These are phyloP conservation scores for Sphaerodactylus townsendi DNA, from an alignment of 2,113 vertebrate species.

Conservation along the genomic window DNA sequence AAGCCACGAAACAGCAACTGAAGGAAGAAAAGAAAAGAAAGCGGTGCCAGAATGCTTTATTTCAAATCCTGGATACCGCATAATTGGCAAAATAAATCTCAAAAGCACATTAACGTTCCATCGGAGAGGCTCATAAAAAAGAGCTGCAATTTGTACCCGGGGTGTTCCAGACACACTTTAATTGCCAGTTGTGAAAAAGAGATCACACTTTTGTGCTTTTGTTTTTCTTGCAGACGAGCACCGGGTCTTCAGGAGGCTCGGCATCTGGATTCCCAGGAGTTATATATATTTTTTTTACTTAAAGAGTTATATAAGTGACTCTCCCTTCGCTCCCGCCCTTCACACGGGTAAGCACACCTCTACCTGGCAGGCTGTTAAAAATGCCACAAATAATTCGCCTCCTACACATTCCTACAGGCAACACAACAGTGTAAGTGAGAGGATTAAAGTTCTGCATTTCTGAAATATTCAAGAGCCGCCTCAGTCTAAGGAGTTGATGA, in stretches of 20 bases:
- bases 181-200: slow-evolving; percentile 3
- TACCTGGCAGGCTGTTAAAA: background rate
- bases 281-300: background rate
- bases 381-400: background rate
- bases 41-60: background rate
- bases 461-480: background rate
- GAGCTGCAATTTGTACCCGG: accelerated
- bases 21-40: background rate
- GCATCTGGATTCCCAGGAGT: background rate
- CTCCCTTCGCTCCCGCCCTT: background rate
- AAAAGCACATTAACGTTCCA: background rate
- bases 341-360: background rate
- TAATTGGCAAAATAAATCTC: slow-evolving; percentile 6
- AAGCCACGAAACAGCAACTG: background rate
- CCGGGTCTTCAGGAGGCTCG: background rate
- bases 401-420: background rate
- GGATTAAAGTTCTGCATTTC: background rate
- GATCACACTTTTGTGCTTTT: background rate
- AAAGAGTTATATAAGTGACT: background rate
- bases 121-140: slow-evolving; percentile 8
- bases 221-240: background rate
- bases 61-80: background rate
- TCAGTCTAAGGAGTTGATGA: background rate
- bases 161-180: background rate
- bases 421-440: too few relatives aligned